Evolutionary conservation across 2,113 vertebrate genomes (phyloP), one percentile per base, ranked within the genome.

Genomic region (Glaucidium brasilianum): DNA sequence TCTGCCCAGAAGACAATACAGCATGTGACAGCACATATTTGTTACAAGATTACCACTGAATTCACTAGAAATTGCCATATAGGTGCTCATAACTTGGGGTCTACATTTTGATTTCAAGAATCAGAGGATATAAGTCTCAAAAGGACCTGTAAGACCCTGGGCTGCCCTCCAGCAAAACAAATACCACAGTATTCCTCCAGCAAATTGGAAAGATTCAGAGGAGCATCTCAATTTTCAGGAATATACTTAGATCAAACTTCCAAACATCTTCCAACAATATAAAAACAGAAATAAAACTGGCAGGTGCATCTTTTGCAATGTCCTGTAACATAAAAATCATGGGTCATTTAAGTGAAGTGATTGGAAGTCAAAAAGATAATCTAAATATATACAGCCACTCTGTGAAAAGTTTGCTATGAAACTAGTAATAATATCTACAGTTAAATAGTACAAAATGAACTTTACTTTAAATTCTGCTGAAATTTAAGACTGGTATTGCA

Each of bases 211-310:
- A 35, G 59, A 83, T 86, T 90, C 72, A 90, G 68, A 92, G 50
- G 12, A 94, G 26, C 86, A 49, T 88, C 83, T 96, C 66, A 91
- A 90, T 63, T 91, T 95, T 68, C 62, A 50, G 45, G 22, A 91
- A 62, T 83, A 59, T 76, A 88, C 71, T 91, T 66, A 67, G 50
- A 77, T 90, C 89, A 79, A 90, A 91, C 91, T 91, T 97, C 94
- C 80, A 96, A 92, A 95, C 45, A 34, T 67, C 81, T 96, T 85
- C 37, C 62, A 85, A 93, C 62, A 95, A 72, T 45, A 73, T 47
- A 50, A 73, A 75, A 83, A 34, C n/a, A 82, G 41, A 96, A 97
- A 77, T 79, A 96, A 96, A 95, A 85, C 74, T 97, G 95, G 85
- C 94, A 95, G 95, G 91, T 95, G 89, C 71, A 95, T 91, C 76